Percentiles rank a stretch among this genome's conserved stretches.
These are phyloP conservation scores for Cecidostiba fungosa DNA, from an alignment of 2,888 invertebrate genomes.

Conservation along the genomic window DNA sequence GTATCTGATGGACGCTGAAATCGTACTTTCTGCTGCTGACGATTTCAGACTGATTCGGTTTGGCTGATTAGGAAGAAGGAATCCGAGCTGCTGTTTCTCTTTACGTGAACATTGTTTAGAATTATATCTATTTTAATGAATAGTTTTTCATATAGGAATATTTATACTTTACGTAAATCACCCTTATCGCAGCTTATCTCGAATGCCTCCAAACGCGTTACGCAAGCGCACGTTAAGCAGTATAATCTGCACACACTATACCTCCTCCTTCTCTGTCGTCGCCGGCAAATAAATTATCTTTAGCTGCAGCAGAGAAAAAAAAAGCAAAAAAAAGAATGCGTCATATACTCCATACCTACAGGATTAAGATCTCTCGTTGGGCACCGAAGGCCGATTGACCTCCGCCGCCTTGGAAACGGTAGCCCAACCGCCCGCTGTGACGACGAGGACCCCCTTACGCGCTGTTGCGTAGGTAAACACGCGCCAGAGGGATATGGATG, in stretches of 20 bases:
- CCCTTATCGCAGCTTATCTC: not conserved
- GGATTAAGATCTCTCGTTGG: constrained; percentile 44
- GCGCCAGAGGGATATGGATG: not conserved
- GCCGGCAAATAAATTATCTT: not conserved
- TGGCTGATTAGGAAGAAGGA: not conserved
- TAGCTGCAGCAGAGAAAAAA: not conserved
- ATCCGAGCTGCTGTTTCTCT: too few species aligned
- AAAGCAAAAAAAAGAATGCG: not conserved
- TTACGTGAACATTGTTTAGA: too few species aligned
- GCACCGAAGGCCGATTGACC: constrained; percentile 9
- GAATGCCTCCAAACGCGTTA: not conserved
- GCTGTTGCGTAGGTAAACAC: not conserved
- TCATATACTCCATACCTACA: not conserved
- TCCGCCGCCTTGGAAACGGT: constrained; percentile 12
- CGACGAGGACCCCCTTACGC: not conserved
- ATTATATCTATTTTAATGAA: too few species aligned
- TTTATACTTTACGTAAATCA: too few species aligned
- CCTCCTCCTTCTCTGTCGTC: not conserved
- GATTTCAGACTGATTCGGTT: not conserved
- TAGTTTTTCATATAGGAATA: too few species aligned
- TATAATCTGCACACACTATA: not conserved
- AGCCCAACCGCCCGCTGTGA: constrained; percentile 27
- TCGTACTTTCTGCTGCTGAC: too few species aligned
- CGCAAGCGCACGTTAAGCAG: not conserved
- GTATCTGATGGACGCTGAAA: too few species aligned